phyloP scores from a whole-genome alignment of 2,888 invertebrate genomes.

The Notodonta ziczac region DNA sequence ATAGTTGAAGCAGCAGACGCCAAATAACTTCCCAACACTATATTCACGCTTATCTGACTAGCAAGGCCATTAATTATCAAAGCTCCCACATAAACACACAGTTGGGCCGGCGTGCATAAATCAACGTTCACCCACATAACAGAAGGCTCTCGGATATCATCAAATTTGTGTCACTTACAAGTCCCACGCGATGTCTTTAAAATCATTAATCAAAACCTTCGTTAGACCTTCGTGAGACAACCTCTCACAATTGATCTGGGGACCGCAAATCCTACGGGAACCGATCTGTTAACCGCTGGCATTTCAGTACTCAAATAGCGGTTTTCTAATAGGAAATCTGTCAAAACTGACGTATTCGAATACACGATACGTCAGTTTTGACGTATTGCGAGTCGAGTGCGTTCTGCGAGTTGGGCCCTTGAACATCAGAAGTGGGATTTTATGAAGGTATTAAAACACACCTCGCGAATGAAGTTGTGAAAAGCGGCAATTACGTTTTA shows the following conservation, averaged over 20 bases:
- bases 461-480: conserved; percentile 5
- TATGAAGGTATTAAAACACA: conserved; percentile 1
- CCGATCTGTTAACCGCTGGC: too few relatives aligned
- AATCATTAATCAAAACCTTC: not conserved
- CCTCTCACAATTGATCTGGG: too few relatives aligned
- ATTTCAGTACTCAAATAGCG: too few relatives aligned
- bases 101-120: conserved; percentile 23
- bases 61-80: conserved; percentile 22
- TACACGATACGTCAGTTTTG: too few relatives aligned
- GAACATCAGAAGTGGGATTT: not conserved
- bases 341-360: too few relatives aligned
- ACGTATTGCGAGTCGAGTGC: too few relatives aligned
- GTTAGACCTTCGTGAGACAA: too few relatives aligned
- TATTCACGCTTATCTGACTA: conserved; percentile 13
- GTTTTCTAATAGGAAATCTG: too few relatives aligned
- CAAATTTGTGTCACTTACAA: not conserved
- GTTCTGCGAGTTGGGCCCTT: too few relatives aligned
- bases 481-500: conserved; percentile 13
- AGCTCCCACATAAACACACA: conserved; percentile 11
- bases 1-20: too few relatives aligned
- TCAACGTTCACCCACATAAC: conserved; percentile 28
- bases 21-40: not conserved
- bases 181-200: not conserved
- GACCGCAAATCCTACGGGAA: too few relatives aligned
- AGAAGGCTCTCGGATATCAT: conserved; percentile 11